Evolutionary conservation across 2,888 invertebrate genomes (phyloP).

Genomic region (Cynaeus angustus): DNA sequence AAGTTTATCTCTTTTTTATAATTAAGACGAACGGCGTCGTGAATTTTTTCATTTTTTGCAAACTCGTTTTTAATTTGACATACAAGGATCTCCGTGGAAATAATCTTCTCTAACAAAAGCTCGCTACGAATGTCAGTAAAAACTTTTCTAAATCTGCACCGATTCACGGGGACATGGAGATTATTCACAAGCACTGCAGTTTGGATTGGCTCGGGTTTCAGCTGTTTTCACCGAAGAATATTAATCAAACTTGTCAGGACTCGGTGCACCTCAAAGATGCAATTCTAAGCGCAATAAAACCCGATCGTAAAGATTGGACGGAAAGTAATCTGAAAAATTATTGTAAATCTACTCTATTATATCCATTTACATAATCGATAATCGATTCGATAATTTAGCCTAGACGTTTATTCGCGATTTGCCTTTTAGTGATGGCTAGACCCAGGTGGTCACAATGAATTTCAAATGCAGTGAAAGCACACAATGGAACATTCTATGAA

Average conservation of each 20-base stretch:
- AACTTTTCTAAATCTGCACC: constrained; percentile 50
- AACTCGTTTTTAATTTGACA: not conserved
- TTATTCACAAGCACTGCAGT: constrained; percentile 56
- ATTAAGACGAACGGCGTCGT: too few relatives aligned
- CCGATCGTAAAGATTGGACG: not conserved
- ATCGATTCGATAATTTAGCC: constrained; percentile 19
- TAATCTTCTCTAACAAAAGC: not conserved
- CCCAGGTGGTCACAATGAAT: constrained; percentile 35
- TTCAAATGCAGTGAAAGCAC: constrained; percentile 29
- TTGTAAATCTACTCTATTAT: constrained; percentile 1
- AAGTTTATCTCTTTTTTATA: too few relatives aligned
- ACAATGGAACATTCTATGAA: constrained; percentile 11
- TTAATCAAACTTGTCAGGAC: constrained; percentile 45
- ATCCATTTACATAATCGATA: constrained; percentile 23
- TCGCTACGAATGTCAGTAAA: not conserved
- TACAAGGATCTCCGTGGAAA: not conserved
- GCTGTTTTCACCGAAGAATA: constrained; percentile 40
- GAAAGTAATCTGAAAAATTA: constrained; percentile 10
- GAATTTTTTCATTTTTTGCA: too few relatives aligned
- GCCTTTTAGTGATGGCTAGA: constrained; percentile 22
- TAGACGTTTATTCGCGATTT: constrained; percentile 11
- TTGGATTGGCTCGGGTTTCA: constrained; percentile 51
- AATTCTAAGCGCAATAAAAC: not conserved
- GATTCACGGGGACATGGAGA: constrained; percentile 56
- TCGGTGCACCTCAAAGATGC: constrained; percentile 16